These are phyloP conservation scores for Sus scrofa DNA, from an alignment of 2,113 vertebrate species.

Conservation along the genomic window DNA sequence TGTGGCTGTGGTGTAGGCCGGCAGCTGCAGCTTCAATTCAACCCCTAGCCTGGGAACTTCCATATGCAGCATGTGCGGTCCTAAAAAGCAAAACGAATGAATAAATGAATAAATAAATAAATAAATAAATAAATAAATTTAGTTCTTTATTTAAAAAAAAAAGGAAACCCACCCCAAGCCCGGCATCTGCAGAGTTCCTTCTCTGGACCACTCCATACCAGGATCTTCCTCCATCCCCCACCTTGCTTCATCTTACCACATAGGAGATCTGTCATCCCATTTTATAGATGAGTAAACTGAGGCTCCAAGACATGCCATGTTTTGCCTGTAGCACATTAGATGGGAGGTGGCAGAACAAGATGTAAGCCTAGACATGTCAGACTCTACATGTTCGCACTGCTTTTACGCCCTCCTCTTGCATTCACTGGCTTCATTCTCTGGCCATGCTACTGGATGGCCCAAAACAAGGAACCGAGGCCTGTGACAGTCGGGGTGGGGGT, in stretches of 20 bases:
- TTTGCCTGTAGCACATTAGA: not conserved
- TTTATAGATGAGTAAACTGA: not conserved
- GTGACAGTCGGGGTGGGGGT: not conserved
- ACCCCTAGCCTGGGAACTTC: too few relatives aligned
- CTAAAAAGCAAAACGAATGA: too few relatives aligned
- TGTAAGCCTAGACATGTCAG: not conserved
- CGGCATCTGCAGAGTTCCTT: not conserved
- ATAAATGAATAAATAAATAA: too few relatives aligned
- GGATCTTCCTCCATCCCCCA: not conserved
- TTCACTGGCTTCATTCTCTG: not conserved
- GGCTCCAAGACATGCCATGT: not conserved
- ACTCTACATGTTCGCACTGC: not conserved
- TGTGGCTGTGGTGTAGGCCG: too few relatives aligned
- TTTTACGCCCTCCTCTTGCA: not conserved
- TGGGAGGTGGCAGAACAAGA: not conserved
- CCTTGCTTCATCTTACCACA: not conserved
- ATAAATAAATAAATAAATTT: too few relatives aligned
- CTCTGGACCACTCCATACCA: not conserved
- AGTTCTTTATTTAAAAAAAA: not conserved
- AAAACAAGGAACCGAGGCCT: not conserved
- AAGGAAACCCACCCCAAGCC: not conserved
- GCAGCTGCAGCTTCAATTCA: too few relatives aligned
- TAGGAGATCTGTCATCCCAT: not conserved
- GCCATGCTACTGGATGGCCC: not conserved
- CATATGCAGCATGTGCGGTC: too few relatives aligned